Evolutionary conservation across 2,797 vertebrate genomes (phyloP).

Genomic region (Sternarchorhynchus goeldii): DNA sequence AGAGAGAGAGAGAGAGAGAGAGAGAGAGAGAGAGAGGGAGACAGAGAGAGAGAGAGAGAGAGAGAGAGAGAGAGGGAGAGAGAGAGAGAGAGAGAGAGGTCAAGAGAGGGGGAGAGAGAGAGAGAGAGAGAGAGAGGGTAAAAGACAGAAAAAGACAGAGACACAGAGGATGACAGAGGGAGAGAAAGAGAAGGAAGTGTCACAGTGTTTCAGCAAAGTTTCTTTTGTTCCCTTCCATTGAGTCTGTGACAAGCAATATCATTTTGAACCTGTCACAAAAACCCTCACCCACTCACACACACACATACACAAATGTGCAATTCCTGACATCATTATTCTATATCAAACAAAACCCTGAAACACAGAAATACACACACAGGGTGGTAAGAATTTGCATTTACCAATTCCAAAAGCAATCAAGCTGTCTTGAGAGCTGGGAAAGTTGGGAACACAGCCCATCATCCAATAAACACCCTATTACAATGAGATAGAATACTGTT

Average conservation of each 20-base stretch:
- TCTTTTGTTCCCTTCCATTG: conserved; percentile 33
- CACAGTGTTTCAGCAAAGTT: neutral
- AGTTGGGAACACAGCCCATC: neutral
- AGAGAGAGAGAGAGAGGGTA: too few relatives aligned
- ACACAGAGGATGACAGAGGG: neutral
- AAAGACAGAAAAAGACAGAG: too few relatives aligned
- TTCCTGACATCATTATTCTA: conserved; percentile 4
- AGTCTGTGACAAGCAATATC: conserved; percentile 19
- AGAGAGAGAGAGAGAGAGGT: neutral
- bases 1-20: conserved; percentile 15
- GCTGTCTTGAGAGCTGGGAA: neutral
- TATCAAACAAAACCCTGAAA: neutral
- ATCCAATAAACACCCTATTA: neutral
- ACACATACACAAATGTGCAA: neutral
- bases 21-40: conserved; percentile 13
- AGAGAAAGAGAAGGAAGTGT: conserved; percentile 27
- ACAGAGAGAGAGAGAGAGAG: conserved; percentile 17
- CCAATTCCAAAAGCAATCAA: conserved; percentile 25
- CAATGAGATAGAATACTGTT: neutral
- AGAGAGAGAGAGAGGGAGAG: conserved; percentile 1
- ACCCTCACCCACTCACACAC: neutral
- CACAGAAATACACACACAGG: neutral
- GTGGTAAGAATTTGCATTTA: neutral
- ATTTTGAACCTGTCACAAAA: conserved; percentile 5
- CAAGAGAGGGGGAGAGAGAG: too few relatives aligned